Evolutionary conservation across 2,888 invertebrate genomes (phyloP).

Genomic region (Pseudoips prasinana): DNA sequence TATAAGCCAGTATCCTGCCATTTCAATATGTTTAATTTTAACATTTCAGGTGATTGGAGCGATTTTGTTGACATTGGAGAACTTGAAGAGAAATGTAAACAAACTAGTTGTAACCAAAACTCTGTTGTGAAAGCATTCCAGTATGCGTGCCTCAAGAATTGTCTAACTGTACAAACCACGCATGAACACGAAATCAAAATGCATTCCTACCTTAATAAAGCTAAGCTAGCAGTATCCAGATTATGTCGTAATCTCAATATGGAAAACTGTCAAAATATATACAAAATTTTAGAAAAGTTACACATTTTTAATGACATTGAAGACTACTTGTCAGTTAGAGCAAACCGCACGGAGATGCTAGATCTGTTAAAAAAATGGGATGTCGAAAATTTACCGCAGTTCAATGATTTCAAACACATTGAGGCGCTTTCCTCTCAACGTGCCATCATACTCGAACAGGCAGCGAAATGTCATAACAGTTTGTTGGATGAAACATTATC

Average conservation of each 20-base stretch:
- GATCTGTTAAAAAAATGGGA: conserved; percentile 84
- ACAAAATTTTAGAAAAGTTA: conserved; percentile 85
- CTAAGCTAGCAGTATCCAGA: conserved; percentile 81
- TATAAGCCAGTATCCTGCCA: too few relatives aligned
- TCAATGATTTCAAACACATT: conserved; percentile 86
- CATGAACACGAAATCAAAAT: conserved; percentile 53
- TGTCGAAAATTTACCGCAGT: conserved; percentile 79
- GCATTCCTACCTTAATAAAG: conserved; percentile 78
- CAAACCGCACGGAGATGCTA: conserved; percentile 37
- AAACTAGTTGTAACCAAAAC: conserved; percentile 43
- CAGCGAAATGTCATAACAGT: conserved; percentile 47
- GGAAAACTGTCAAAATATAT: conserved; percentile 90
- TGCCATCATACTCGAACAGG: conserved; percentile 83
- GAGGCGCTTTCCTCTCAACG: conserved; percentile 88
- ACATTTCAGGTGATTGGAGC: conserved; percentile 68
- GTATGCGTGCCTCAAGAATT: conserved; percentile 70
- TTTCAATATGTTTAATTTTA: too few relatives aligned
- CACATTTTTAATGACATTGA: conserved; percentile 89
- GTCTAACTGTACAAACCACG: conserved; percentile 52
- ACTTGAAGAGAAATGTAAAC: conserved; percentile 53
- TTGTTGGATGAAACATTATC: conserved; percentile 61
- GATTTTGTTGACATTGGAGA: conserved; percentile 64
- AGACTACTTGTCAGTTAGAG: conserved; percentile 75
- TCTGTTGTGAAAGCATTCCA: conserved; percentile 65
- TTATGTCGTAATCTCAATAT: conserved; percentile 86